Evolutionary conservation across 2,797 vertebrate genomes (phyloP), one percentile per base, ranked within the genome.

Genomic region (Characodon lateralis): DNA sequence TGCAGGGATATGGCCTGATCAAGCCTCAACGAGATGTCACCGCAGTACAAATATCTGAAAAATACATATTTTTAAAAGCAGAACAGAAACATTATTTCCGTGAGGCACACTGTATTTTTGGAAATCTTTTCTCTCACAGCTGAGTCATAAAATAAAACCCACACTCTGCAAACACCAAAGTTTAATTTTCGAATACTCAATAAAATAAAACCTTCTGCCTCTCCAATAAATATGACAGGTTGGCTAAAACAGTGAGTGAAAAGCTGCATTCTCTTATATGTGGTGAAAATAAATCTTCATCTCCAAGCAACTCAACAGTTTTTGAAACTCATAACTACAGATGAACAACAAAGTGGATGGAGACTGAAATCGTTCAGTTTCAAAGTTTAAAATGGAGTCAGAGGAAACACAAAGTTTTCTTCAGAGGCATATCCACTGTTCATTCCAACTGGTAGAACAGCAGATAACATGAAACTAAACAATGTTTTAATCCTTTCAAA

Each of bases 31-130:
- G 96, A 96, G 81, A 99, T 95, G 83, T 98, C 98, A 0, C 98
- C 98, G 0, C 97, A 97, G 94, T 99, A 99, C 86, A 99, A 93
- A 91, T 99, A 99, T 94, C 98, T 99, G 84, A 35, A 85, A 83
- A 82, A 46, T n/a, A 59, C 73, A 70, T 46, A 70, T 56, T 53
- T 74, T 74, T 71, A 16, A 84, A 77, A 82, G 51, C 24, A 71
- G 74, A 41, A 73, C 59, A 35, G 22, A 48, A 72, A 68, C 5
- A 71, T 39, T 58, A 8, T 81, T 74, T 72, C 46, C 77, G 71
- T 61, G 16, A 77, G 63, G 71, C 69, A 55, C 66, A 59, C 35
- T 74, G 58, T 75, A 77, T 81, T 79, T 74, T 73, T 6, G 7
- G 41, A 80, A 69, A n/a, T 41, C 73, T 82, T 73, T 48, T 74